Base-by-base conservation (phyloP, 2,797 vertebrate species). In the Falco berigora region DNA sequence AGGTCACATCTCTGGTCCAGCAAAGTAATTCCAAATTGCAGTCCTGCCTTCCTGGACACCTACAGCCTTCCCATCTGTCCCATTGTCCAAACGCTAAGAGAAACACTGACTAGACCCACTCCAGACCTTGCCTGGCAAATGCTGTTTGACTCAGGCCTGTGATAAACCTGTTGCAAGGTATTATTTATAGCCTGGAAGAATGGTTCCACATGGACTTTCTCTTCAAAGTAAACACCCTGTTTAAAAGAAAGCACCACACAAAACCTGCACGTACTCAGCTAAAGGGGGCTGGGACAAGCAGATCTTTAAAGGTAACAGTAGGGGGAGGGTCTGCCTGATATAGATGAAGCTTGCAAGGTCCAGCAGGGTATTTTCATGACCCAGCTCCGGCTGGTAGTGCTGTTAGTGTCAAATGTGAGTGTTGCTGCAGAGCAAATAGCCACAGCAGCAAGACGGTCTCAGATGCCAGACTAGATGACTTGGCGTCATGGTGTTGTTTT, bases 51-150 rank as follows among this genome's bases (percentile, higher is more conserved):
- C 76, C 86, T 72, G 92, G 72, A 90, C 79, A 86, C 94, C 86
- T 79, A 63, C 90, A 90, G 94, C 42, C 44, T 85, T 84, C 22
- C 86, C n/a, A 9, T 90, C 94, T 95, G 92, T 94, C 49, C 61
- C 40, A 20, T 13, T 79, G 61, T 59, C 80, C 71, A 49, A 63
- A 27, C 34, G 40, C 38, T 66, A 62, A 11, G 14, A 75, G 46
- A 77, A 95, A 53, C 2, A 14, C 61, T 92, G 73, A 55, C 42
- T 47, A 76, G 38, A 56, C n/a, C 40, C 28, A 10, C 18, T 63
- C 23, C 27, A 66, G 71, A 81, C 24, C 40, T 79, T 34, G 42
- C 47, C 76, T 94, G 53, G 22, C 42, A 85, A 66, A 42, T 74
- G 58, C 44, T 73, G 5, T 69, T 93, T 77, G 64, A 62, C 55